These are phyloP conservation scores for Ariolimax columbianus DNA, from an alignment of 2,888 invertebrate species.

Conservation along the genomic window DNA sequence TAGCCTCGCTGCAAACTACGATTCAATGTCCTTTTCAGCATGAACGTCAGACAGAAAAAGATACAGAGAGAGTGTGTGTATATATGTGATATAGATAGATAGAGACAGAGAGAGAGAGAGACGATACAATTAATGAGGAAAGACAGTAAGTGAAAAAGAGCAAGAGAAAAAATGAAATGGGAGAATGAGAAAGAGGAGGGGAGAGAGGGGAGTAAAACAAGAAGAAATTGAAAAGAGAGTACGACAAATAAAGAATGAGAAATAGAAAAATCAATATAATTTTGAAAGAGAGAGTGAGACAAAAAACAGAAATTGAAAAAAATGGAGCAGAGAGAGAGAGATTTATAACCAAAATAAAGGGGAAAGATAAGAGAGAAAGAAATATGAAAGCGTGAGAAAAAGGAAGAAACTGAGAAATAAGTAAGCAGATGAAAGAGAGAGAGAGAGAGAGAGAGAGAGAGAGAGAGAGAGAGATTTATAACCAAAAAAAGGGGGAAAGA, in stretches of 20 bases:
- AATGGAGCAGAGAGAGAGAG: not conserved
- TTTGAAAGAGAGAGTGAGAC: not conserved
- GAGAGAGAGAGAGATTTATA: not conserved
- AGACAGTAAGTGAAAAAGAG: not conserved
- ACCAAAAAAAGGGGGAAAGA: not conserved
- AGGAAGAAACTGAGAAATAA: constrained; percentile 9
- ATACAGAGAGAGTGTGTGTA: too few species aligned
- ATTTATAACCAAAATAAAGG: too few species aligned
- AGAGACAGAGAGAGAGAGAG: not conserved
- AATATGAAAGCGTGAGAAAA: not conserved
- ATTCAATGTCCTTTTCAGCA: too few species aligned
- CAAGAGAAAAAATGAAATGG: too few species aligned
- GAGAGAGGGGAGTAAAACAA: too few species aligned
- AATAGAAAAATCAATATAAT: too few species aligned
- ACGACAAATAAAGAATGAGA: not conserved
- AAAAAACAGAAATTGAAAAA: not conserved
- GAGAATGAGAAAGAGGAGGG: not conserved
- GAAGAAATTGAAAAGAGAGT: too few species aligned
- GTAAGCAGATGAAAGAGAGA: constrained; percentile 9
- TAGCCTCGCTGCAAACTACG: too few species aligned
- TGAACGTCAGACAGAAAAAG: too few species aligned
- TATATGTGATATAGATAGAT: not conserved
- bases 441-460: not conserved
- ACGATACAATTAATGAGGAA: not conserved
- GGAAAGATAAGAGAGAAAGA: not conserved